phyloP scores from a whole-genome alignment of 2,888 invertebrate species.

The Steinernema scapterisci region DNA sequence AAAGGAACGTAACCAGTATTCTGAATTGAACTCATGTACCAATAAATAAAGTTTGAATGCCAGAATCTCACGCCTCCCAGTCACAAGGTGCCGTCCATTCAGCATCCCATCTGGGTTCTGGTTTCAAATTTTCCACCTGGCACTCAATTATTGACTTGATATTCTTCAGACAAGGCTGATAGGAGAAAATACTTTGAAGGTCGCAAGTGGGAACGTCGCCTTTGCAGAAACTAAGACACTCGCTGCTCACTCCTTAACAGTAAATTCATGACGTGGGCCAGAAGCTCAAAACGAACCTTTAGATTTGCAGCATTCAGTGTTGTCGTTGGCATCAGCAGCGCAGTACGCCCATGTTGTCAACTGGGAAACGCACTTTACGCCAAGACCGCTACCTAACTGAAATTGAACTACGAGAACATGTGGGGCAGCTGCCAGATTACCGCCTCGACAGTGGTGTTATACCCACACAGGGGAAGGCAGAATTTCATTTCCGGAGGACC shows the following conservation, averaged over 20 bases:
- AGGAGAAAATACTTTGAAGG: constrained; percentile 55
- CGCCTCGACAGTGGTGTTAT: constrained; percentile 56
- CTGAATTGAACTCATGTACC: too few species aligned
- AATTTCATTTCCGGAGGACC: constrained; percentile 58
- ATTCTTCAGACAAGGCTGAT: constrained; percentile 55
- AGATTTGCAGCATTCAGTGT: constrained; percentile 49
- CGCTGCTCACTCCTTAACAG: constrained; percentile 48
- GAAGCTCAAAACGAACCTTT: too few species aligned
- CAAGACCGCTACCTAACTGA: constrained; percentile 53
- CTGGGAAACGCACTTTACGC: constrained; percentile 57
- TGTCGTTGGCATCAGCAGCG: constrained; percentile 54
- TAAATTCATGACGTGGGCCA: too few species aligned
- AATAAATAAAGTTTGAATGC: constrained; percentile 3
- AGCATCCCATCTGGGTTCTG: constrained; percentile 48
- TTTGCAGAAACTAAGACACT: constrained; percentile 58
- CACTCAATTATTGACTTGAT: constrained; percentile 52
- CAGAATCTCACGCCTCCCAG: constrained; percentile 46
- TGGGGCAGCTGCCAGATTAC: constrained; percentile 33
- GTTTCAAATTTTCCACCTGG: constrained; percentile 48
- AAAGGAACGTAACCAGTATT: too few species aligned
- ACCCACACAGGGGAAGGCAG: constrained; percentile 57
- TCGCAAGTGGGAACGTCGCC: constrained; percentile 61
- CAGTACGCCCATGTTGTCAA: constrained; percentile 61
- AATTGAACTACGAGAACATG: background rate
- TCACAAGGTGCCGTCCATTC: constrained; percentile 55